Evolutionary conservation across 2,888 invertebrate genomes (phyloP).

Genomic region (Oscheius sp.): DNA sequence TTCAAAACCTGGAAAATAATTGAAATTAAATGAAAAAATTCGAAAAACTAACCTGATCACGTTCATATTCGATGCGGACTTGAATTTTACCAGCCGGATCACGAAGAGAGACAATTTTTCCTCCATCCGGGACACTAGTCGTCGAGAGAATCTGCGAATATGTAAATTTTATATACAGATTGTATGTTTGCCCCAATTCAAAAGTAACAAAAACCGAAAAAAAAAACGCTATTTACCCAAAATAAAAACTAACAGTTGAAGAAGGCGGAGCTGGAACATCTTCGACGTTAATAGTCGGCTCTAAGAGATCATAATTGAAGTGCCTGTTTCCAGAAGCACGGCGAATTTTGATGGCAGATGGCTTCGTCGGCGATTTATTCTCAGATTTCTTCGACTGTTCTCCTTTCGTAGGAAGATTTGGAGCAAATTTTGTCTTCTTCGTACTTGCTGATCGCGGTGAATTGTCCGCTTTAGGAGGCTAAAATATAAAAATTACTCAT

Average conservation of each 20-base stretch:
- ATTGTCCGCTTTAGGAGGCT: neutral
- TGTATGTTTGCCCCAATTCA: neutral
- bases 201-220: neutral
- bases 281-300: constrained; percentile 11
- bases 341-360: neutral
- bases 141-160: constrained; percentile 7
- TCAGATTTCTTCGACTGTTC: neutral
- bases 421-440: neutral
- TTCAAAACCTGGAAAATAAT: neutral
- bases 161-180: neutral
- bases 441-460: neutral
- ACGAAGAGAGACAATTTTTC: constrained; percentile 24
- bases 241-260: constrained; percentile 10
- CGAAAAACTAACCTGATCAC: constrained; percentile 4
- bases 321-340: neutral
- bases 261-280: constrained; percentile 15
- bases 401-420: neutral
- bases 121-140: constrained; percentile 24
- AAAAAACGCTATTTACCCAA: neutral
- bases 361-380: neutral
- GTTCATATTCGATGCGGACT: constrained; percentile 32
- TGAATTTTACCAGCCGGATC: constrained; percentile 18
- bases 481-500: neutral
- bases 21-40: too few relatives aligned
- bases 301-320: neutral